Evolutionary conservation across 2,888 invertebrate genomes (phyloP).

Genomic region (Agrotis clavis): DNA sequence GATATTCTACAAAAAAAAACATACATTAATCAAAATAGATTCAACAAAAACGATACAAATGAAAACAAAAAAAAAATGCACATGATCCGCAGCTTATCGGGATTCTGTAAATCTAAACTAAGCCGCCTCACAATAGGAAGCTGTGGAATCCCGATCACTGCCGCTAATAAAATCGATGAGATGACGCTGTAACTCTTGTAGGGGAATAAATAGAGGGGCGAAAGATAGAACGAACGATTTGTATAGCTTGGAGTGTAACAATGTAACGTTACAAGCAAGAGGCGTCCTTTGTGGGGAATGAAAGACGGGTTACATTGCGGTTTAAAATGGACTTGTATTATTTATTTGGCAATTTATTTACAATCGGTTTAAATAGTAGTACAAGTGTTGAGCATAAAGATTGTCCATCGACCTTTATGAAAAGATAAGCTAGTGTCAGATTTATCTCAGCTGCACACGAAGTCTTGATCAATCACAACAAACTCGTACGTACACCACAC

Average conservation of each 20-base stretch:
- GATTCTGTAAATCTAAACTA: conserved; percentile 17
- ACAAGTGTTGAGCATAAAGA: too few species aligned
- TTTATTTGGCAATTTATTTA: too few species aligned
- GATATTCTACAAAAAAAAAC: too few species aligned
- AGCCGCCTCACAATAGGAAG: neutral
- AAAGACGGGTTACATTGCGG: neutral
- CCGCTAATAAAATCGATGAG: conserved; percentile 30
- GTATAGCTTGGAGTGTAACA: conserved; percentile 24
- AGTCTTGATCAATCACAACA: too few species aligned
- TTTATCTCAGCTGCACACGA: too few species aligned
- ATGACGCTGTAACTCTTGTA: conserved; percentile 39
- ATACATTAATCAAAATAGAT: neutral
- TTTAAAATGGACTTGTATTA: too few species aligned
- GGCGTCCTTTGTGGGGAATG: conserved; percentile 1
- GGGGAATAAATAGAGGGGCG: conserved; percentile 19
- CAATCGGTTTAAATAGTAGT: too few species aligned
- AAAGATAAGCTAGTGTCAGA: too few species aligned
- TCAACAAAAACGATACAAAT: neutral
- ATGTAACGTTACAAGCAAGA: conserved; percentile 2
- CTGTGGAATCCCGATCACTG: conserved; percentile 1
- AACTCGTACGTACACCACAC: too few species aligned
- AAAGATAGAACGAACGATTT: conserved; percentile 9
- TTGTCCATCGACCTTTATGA: too few species aligned
- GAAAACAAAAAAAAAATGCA: too few species aligned
- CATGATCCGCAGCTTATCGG: neutral